Conservation (phyloP, 1,140 invertebrate species). For the Pseudomyrmex flavicornis region DNA sequence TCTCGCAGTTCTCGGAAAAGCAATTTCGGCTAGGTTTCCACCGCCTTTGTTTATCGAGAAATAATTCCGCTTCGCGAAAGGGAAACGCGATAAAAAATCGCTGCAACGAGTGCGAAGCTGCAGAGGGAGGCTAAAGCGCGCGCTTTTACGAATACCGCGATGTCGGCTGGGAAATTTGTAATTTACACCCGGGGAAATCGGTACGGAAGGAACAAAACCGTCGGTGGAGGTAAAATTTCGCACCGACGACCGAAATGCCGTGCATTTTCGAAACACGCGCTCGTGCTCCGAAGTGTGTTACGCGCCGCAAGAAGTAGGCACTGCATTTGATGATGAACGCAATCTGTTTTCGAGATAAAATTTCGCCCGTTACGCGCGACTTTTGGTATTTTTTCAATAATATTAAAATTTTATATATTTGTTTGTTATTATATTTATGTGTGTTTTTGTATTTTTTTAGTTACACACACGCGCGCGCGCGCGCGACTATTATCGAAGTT, state of each 20-base stretch:
- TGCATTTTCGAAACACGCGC: conserved; percentile 12
- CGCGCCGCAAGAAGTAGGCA: conserved; percentile 3
- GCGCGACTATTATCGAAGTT: background rate
- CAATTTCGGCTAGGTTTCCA: background rate
- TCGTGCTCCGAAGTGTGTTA: background rate
- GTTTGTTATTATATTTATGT: too few relatives aligned
- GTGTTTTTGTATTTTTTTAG: too few relatives aligned
- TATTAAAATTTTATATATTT: too few relatives aligned
- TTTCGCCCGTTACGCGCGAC: background rate
- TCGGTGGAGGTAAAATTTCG: conserved; percentile 32
- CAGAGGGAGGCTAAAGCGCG: conserved; percentile 8
- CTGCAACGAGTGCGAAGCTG: background rate
- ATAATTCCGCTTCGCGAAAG: background rate
- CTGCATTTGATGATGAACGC: background rate
- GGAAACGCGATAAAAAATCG: conserved; percentile 9
- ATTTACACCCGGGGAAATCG: conserved; percentile 26
- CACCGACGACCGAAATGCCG: conserved; percentile 15
- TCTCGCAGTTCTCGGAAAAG: background rate
- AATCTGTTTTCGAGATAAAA: background rate
- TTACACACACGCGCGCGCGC: background rate
- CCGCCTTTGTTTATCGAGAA: background rate
- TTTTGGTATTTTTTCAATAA: too few relatives aligned
- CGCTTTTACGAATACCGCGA: conserved; percentile 25
- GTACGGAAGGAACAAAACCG: conserved; percentile 3
- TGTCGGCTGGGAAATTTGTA: conserved; percentile 34